Evolutionary conservation across 2,888 invertebrate genomes (phyloP), one percentile per base, ranked within the genome.

Genomic region (Heliconius cydno): DNA sequence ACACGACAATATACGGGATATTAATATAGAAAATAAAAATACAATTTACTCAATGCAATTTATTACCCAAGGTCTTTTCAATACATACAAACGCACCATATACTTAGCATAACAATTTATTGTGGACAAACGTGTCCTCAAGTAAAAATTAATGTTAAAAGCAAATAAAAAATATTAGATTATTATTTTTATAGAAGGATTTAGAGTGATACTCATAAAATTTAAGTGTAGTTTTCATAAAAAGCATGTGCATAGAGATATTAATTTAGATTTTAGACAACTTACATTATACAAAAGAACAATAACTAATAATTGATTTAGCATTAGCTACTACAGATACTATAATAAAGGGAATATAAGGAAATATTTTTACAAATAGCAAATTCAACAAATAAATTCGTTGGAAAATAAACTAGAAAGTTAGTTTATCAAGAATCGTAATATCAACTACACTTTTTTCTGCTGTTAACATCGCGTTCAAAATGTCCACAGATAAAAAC

Each of bases 41-140:
- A 78, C 72, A 68, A n/a, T 85, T 88, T 90, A 89, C 87, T 92
- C 87, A 94, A 93, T 93, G 94, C 92, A 91, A 91, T 94, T 92
- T 91, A 91, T 91, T 94, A 92, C 87, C 91, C 89, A 92, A 90
- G 92, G 91, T 91, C 87, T 87, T 88, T 88, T 90, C 87, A 89
- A 91, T 92, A 93, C 92, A 92, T 93, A 93, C 91, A 94, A 94
- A 94, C 93, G 94, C 94, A 93, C 94, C 94, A 93, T 92, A 92
- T 92, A 94, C 90, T 93, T 94, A 94, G 92, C 94, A 90, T 92
- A 92, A 92, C 90, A 84, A 88, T 89, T 88, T 84, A 84, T 85
- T 74, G 72, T 57, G 72, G 57, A 81, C 72, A 79, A 22, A 57
- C 60, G 15, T 28, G 66, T 66, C 65, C 75, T 66, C 38, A 30